phyloP scores from a whole-genome alignment of 1,140 invertebrate species.

The Drusus annulatus region DNA sequence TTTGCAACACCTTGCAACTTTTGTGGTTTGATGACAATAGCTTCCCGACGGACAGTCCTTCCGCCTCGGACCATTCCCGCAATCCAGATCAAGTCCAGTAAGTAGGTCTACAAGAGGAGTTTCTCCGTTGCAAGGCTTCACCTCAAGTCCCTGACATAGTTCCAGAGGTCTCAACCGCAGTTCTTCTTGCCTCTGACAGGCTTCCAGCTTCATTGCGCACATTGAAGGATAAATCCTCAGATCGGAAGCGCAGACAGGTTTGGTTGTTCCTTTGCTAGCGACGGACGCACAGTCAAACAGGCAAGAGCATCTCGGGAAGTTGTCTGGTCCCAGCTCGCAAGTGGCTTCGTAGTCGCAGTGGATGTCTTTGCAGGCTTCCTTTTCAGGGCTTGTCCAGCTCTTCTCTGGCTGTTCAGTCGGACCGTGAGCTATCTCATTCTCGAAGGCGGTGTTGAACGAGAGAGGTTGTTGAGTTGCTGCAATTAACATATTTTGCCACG shows the following conservation, averaged over 20 bases:
- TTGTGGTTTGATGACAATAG: conserved; percentile 87
- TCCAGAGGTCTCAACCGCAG: conserved; percentile 82
- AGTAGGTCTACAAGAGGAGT: conserved; percentile 79
- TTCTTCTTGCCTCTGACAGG: conserved; percentile 86
- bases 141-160: conserved; percentile 83
- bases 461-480: conserved; percentile 62
- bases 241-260: conserved; percentile 87
- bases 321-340: conserved; percentile 82
- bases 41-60: conserved; percentile 86
- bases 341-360: conserved; percentile 88
- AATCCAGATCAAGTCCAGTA: conserved; percentile 83
- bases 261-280: conserved; percentile 70
- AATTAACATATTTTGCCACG: neutral
- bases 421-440: conserved; percentile 55
- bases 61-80: conserved; percentile 82
- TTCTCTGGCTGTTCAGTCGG: conserved; percentile 55
- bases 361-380: conserved; percentile 83
- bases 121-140: conserved; percentile 89
- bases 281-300: conserved; percentile 78
- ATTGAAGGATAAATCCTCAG: conserved; percentile 85
- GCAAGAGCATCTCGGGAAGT: conserved; percentile 81
- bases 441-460: conserved; percentile 61
- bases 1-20: conserved; percentile 85
- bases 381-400: conserved; percentile 63
- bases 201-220: conserved; percentile 89